phyloP scores from a whole-genome alignment of 1,140 invertebrate genomes.

The Bradysia coprophila region DNA sequence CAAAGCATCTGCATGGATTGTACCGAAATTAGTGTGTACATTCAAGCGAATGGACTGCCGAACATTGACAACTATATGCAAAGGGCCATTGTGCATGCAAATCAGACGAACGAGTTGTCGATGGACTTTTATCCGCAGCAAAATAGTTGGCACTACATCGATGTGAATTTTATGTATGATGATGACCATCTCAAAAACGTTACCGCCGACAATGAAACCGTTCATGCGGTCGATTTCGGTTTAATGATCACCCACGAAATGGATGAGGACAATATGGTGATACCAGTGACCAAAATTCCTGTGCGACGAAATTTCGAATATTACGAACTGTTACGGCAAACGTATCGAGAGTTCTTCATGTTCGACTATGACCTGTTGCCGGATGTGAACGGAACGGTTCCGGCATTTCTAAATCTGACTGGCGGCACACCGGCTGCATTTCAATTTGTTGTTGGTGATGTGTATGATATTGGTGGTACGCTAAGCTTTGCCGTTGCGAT shows the following conservation, averaged over 20 bases:
- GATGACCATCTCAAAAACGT: constrained; percentile 5
- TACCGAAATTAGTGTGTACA: constrained; percentile 13
- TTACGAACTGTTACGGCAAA: constrained; percentile 38
- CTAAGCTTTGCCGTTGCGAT: constrained; percentile 41
- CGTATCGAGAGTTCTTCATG: constrained; percentile 45
- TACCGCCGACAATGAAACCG: constrained; percentile 5
- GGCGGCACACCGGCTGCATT: constrained; percentile 34
- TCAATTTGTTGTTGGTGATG: constrained; percentile 40
- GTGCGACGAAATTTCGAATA: constrained; percentile 20
- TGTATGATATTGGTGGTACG: constrained; percentile 50
- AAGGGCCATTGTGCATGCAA: constrained; percentile 10
- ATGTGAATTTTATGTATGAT: constrained; percentile 15
- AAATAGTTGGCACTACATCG: constrained; percentile 35
- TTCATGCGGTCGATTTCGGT: constrained; percentile 3
- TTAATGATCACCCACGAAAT: constrained; percentile 1
- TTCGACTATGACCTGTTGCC: constrained; percentile 45
- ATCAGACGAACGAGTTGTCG: constrained; percentile 15
- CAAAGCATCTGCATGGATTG: constrained; percentile 12
- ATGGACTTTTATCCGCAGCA: constrained; percentile 31
- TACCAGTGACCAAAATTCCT: constrained; percentile 13
- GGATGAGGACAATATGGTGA: constrained; percentile 9
- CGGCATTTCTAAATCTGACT: constrained; percentile 41
- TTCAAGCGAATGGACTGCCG: constrained; percentile 15
- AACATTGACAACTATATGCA: constrained; percentile 10
- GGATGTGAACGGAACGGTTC: constrained; percentile 32